Evolutionary conservation across 2,113 vertebrate species (phyloP).

Genomic region (Psittacus erithacus): DNA sequence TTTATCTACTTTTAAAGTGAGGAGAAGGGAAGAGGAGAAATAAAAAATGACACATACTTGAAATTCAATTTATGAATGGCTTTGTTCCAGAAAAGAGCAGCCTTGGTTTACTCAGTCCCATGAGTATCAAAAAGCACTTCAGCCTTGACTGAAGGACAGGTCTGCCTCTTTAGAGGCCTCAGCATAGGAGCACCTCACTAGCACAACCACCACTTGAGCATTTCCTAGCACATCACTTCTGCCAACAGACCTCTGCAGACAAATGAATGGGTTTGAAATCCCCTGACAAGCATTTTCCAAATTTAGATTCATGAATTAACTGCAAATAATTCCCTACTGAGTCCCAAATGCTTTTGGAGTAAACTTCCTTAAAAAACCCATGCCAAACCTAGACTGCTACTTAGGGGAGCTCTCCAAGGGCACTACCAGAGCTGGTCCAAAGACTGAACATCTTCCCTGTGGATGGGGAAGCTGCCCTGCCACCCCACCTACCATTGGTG

Average conservation of each 20-base stretch:
- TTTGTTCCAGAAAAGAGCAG: neutral
- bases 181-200: neutral
- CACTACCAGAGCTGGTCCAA: neutral
- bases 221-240: accelerated
- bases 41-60: neutral
- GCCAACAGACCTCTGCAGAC: neutral
- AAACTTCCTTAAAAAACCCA: neutral
- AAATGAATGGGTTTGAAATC: neutral
- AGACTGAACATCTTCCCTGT: neutral
- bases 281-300: neutral
- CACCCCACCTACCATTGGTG: accelerated
- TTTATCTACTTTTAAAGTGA: neutral
- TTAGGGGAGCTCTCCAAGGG: neutral
- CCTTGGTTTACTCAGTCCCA: neutral
- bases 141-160: neutral
- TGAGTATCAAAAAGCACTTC: neutral
- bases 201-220: neutral
- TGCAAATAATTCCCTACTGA: neutral
- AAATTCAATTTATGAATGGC: neutral
- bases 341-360: neutral
- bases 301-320: neutral
- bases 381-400: neutral
- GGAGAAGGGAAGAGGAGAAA: neutral
- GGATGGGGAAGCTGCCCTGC: neutral
- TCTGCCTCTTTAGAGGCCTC: neutral